phyloP scores from a whole-genome alignment of 2,888 invertebrate species.

The Plutella xylostella region DNA sequence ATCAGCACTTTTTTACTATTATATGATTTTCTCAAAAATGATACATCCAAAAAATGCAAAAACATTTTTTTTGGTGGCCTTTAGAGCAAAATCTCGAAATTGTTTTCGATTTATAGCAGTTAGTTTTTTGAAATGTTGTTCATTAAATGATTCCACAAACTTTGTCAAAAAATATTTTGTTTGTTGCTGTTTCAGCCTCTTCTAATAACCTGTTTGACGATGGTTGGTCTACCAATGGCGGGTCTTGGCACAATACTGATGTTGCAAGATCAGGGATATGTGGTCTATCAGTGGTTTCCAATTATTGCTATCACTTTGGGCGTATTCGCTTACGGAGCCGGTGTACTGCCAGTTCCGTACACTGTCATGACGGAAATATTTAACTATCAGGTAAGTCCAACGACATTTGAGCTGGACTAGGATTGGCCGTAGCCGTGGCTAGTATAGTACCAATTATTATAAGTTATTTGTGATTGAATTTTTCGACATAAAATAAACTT shows the following conservation, averaged over 20 bases:
- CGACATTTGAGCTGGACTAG: too few relatives aligned
- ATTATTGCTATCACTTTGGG: constrained; percentile 8
- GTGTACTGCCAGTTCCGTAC: constrained; percentile 10
- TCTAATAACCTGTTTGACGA: constrained; percentile 4
- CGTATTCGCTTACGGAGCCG: constrained; percentile 11
- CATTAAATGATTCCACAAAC: background rate
- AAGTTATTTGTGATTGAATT: too few relatives aligned
- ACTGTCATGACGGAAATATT: constrained; percentile 14
- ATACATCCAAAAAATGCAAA: too few relatives aligned
- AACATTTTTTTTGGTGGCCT: too few relatives aligned
- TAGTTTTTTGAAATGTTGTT: background rate
- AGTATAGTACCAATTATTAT: too few relatives aligned
- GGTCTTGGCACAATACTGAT: constrained; percentile 6
- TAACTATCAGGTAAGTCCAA: constrained; percentile 13
- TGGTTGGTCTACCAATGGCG: constrained; percentile 9
- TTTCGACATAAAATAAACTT: too few relatives aligned
- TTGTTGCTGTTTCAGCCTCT: constrained; percentile 9
- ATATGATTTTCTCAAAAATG: too few relatives aligned
- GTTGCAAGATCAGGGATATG: constrained; percentile 3
- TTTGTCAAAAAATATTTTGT: background rate
- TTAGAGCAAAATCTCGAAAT: too few relatives aligned
- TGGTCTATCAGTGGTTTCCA: constrained; percentile 9
- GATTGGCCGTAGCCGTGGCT: too few relatives aligned
- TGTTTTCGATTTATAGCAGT: background rate
- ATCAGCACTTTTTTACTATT: too few relatives aligned